These are phyloP conservation scores for Gymnarchus niloticus DNA, from an alignment of 2,113 vertebrate genomes.

Conservation along the genomic window DNA sequence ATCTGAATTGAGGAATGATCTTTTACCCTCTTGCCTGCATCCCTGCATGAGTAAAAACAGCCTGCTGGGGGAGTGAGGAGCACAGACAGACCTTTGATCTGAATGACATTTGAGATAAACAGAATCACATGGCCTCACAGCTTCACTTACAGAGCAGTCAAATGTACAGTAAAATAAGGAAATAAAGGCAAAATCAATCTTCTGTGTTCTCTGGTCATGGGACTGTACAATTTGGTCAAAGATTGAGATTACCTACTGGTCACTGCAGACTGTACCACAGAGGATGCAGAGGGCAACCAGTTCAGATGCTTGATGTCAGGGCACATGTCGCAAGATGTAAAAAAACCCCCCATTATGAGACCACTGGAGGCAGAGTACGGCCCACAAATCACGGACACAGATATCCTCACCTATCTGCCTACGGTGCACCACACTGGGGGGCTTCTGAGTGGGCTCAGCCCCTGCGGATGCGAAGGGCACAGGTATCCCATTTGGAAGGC, in stretches of 20 bases:
- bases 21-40: neutral
- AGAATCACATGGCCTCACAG: neutral
- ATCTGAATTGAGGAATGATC: neutral
- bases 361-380: neutral
- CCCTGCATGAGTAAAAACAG: neutral
- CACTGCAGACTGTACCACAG: neutral
- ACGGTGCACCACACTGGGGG: slow-evolving; percentile 75
- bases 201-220: neutral
- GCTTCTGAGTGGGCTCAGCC: slow-evolving; percentile 26
- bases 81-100: neutral
- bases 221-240: neutral
- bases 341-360: neutral
- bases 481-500: slow-evolving; percentile 15
- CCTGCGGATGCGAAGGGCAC: slow-evolving; percentile 26
- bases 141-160: neutral
- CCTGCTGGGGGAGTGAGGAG: neutral
- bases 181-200: neutral
- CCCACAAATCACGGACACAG: neutral
- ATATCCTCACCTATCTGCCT: slow-evolving; percentile 75
- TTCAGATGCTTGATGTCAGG: neutral
- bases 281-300: neutral
- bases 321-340: neutral
- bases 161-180: neutral
- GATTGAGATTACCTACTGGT: neutral
- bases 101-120: neutral